phyloP scores from a whole-genome alignment of 2,797 vertebrate genomes.

The Spinus olivaceus region DNA sequence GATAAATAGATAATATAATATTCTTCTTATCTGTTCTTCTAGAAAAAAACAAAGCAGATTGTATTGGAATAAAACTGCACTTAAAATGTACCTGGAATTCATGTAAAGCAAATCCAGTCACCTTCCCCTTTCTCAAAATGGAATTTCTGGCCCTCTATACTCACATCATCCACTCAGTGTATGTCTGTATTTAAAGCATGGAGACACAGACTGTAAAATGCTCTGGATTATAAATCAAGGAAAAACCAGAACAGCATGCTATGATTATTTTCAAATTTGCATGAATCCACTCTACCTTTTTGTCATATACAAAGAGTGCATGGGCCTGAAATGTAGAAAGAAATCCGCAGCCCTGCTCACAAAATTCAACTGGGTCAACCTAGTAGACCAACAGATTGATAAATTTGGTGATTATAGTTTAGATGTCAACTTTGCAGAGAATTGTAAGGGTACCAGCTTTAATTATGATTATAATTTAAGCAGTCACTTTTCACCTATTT shows the following conservation, averaged over 20 bases:
- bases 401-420: background rate
- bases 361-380: background rate
- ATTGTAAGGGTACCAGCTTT: background rate
- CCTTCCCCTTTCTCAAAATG: background rate
- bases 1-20: background rate
- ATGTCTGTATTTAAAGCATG: background rate
- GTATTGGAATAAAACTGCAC: background rate
- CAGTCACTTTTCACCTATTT: background rate
- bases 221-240: background rate
- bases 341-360: background rate
- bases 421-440: background rate
- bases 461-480: background rate
- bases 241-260: background rate
- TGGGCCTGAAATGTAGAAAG: background rate
- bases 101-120: background rate
- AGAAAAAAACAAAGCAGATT: background rate
- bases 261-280: background rate
- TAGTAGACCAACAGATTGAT: background rate
- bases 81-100: accelerated
- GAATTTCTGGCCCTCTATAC: background rate
- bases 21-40: background rate
- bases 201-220: background rate
- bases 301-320: background rate
- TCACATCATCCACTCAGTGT: background rate
- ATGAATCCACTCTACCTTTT: background rate